Base-by-base conservation (phyloP, 2,888 invertebrate genomes). In the Scaptomyza reducta region DNA sequence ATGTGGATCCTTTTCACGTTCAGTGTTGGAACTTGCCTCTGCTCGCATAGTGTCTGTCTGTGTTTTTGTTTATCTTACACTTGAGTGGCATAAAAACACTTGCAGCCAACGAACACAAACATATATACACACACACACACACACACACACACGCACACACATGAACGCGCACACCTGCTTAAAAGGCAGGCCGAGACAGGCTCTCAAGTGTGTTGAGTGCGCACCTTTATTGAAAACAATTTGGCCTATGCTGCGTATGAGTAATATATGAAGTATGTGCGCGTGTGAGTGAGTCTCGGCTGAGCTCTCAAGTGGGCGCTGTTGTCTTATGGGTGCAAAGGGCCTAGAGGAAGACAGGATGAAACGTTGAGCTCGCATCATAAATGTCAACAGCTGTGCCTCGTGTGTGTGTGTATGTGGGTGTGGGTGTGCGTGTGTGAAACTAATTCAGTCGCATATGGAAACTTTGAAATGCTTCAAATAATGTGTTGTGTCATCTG, bases 51-150 rank as follows among this genome's bases (percentile, higher is more conserved):
- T 65, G 75, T 72, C 71, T 77, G 38, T 38, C 40, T 40, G 16
- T 40, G 40, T 40, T 40, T 40, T 82, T 85, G 86, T 82, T 85
- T 85, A 82, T 79, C 84, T 79, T 77, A 73, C 84, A 87, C 84
- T 87, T 76, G 77, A 79, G 79, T 70, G 70, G 69, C 66, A 80
- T 80, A 79, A 79, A 79, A 80, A 79, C 80, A 77, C 62, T 68
- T 62, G 62, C 70, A 63, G 49, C 73, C 50, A 45, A 53, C 46
- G 57, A 63, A 59, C 62, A 58, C 47, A 65, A 54, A 56, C 47
- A 33, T 29, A 14, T 14, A 55, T 40, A 44, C 14, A 27, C 31
- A 51, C 46, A 59, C 61, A 61, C 60, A 58, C 47, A 63, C 16
- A 44, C 40, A 31, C 33, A 38, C 47, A 35, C 41, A 44, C 40